Conservation (phyloP, 2,113 vertebrate species). For the Pavo muticus region DNA sequence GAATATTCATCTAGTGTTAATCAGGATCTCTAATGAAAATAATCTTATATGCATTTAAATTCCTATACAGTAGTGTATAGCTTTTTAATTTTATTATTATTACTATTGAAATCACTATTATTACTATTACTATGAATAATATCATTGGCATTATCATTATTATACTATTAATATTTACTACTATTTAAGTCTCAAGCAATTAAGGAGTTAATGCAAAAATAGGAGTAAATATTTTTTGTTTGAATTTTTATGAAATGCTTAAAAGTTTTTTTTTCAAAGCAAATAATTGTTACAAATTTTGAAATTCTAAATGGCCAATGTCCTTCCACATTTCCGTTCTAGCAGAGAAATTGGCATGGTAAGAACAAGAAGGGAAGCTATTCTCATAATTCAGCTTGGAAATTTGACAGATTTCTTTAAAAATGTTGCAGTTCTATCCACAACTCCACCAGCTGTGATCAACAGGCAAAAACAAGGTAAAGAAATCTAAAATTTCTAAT, state of each 20-base stretch:
- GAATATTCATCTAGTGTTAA: conserved; percentile 4
- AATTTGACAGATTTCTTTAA: background rate
- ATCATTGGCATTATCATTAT: too few species aligned
- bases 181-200: conserved; percentile 22
- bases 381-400: conserved; percentile 10
- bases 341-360: background rate
- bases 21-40: background rate
- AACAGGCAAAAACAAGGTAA: background rate
- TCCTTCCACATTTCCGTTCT: background rate
- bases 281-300: conserved; percentile 33
- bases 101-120: background rate
- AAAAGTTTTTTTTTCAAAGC: background rate
- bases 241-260: background rate
- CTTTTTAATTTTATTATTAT: background rate
- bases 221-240: background rate
- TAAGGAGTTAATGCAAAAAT: background rate
- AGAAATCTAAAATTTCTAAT: background rate
- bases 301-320: conserved; percentile 42
- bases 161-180: too few species aligned
- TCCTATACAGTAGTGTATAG: background rate
- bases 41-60: background rate
- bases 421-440: conserved; percentile 1
- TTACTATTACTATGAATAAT: too few species aligned
- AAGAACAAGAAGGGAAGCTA: conserved; percentile 6
- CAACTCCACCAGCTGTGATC: background rate